Evolutionary conservation across 2,888 invertebrate genomes (phyloP).

Genomic region (Malthinus flaveolus): DNA sequence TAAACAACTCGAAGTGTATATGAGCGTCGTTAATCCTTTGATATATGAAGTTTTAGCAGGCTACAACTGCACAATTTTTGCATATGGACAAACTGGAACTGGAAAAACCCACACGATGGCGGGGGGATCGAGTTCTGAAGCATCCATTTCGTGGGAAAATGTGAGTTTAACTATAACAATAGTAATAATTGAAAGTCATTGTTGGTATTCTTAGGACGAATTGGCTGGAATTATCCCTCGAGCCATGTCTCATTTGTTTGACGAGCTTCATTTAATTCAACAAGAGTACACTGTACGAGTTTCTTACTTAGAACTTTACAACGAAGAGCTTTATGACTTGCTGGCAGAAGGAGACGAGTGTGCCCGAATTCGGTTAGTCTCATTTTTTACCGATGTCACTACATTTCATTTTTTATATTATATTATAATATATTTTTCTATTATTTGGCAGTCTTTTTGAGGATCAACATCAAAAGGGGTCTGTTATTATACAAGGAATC

Average conservation of each 20-base stretch:
- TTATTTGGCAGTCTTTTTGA: slow-evolving; percentile 65
- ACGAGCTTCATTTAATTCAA: slow-evolving; percentile 70
- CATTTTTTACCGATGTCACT: neutral
- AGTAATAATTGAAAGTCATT: slow-evolving; percentile 4
- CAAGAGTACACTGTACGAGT: slow-evolving; percentile 89
- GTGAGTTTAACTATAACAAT: slow-evolving; percentile 1
- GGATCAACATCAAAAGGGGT: slow-evolving; percentile 80
- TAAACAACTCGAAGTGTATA: slow-evolving; percentile 88
- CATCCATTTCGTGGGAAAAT: slow-evolving; percentile 5
- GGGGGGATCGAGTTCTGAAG: slow-evolving; percentile 55
- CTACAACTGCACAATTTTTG: slow-evolving; percentile 98
- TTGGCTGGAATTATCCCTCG: slow-evolving; percentile 91
- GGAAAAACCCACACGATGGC: slow-evolving; percentile 99
- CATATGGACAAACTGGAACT: slow-evolving; percentile 90
- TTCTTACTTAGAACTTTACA: slow-evolving; percentile 93
- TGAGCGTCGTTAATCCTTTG: slow-evolving; percentile 83
- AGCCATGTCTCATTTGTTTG: slow-evolving; percentile 87
- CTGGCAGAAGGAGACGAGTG: slow-evolving; percentile 70
- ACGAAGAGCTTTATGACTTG: slow-evolving; percentile 94
- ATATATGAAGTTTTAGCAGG: slow-evolving; percentile 91
- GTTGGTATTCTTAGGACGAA: slow-evolving; percentile 72
- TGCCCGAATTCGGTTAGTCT: slow-evolving; percentile 7
- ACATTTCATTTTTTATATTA: neutral
- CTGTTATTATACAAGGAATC: slow-evolving; percentile 88
- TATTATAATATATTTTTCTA: neutral